Evolutionary conservation across 2,113 vertebrate genomes (phyloP).

Genomic region (Odocoileus virginianus): DNA sequence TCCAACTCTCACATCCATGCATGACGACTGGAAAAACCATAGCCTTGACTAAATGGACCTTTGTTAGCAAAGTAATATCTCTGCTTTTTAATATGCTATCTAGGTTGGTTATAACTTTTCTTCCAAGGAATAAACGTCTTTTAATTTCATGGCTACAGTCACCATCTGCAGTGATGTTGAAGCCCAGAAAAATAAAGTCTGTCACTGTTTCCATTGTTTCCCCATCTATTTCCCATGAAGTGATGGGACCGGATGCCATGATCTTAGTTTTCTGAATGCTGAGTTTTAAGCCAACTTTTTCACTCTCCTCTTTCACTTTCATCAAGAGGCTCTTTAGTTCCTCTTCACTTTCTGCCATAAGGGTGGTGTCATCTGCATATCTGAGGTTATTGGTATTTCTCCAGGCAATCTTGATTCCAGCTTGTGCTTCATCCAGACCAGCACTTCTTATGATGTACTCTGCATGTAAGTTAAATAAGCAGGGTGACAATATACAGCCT

Average conservation of each 20-base stretch:
- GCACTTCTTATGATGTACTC: accelerated
- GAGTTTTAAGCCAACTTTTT: neutral
- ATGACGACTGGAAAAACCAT: neutral
- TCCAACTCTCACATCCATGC: neutral
- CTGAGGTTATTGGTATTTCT: neutral
- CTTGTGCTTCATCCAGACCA: neutral
- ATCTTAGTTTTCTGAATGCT: neutral
- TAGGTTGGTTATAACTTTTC: neutral
- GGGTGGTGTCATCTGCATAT: neutral
- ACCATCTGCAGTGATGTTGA: neutral
- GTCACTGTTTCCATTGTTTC: neutral
- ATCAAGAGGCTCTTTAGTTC: neutral
- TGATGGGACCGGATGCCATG: accelerated
- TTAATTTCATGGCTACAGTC: neutral
- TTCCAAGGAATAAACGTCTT: accelerated
- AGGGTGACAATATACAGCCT: neutral
- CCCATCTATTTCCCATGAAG: neutral
- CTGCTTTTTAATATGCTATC: neutral
- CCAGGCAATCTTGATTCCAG: neutral
- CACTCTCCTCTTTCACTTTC: neutral
- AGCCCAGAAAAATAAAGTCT: accelerated
- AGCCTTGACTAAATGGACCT: neutral
- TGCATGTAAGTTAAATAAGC: neutral
- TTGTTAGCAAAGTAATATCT: neutral
- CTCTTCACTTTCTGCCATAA: neutral